phyloP scores from a whole-genome alignment of 2,113 vertebrate species.

The Electrona antarctica region DNA sequence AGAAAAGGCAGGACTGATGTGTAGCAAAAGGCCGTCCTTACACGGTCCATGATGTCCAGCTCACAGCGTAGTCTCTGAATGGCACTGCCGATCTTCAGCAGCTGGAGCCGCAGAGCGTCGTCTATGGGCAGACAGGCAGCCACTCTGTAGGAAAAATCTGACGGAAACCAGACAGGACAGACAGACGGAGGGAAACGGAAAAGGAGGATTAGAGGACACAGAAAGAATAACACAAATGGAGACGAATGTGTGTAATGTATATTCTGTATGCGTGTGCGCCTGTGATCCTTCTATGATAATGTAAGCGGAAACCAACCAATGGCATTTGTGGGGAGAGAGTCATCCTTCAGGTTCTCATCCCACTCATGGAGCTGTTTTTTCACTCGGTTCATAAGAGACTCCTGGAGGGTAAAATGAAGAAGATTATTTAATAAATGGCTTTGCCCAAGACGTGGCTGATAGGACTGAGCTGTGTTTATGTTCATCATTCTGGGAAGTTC shows the following conservation, averaged over 20 bases:
- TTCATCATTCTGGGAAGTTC: neutral
- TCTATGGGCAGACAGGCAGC: conserved; percentile 97
- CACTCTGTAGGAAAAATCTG: conserved; percentile 98
- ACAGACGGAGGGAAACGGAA: conserved; percentile 1
- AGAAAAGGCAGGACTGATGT: neutral
- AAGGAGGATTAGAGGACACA: conserved; percentile 8
- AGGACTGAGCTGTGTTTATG: conserved; percentile 4
- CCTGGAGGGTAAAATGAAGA: conserved; percentile 77
- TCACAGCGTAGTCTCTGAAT: conserved; percentile 96
- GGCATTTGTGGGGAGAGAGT: conserved; percentile 93
- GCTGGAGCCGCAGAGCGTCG: conserved; percentile 89
- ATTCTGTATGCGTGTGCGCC: neutral
- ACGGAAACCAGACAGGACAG: conserved; percentile 47
- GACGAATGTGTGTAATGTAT: neutral
- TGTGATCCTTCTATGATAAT: conserved; percentile 37
- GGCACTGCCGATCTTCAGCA: conserved; percentile 94
- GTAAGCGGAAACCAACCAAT: conserved; percentile 81
- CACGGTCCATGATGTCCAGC: conserved; percentile 96
- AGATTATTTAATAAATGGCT: neutral
- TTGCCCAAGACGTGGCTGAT: neutral
- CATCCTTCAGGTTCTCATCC: conserved; percentile 98
- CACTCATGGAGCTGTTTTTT: conserved; percentile 96
- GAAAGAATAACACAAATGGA: conserved; percentile 33
- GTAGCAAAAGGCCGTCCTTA: conserved; percentile 64
- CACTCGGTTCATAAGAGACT: conserved; percentile 96